phyloP scores from a whole-genome alignment of 2,888 invertebrate genomes.

The Zaprionus bogoriensis region DNA sequence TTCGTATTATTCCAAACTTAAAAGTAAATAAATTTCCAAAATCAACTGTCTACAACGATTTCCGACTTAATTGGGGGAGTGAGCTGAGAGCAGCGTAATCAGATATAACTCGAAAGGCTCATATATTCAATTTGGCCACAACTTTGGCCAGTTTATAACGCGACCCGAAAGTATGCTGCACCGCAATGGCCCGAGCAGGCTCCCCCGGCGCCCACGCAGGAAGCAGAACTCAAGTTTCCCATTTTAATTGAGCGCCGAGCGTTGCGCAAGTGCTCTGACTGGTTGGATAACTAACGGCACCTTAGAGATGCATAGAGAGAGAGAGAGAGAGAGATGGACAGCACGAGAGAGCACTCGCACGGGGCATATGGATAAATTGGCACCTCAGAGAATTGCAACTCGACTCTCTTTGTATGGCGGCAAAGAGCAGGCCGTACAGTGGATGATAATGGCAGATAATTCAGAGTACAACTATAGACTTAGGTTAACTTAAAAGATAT shows the following conservation, averaged over 20 bases:
- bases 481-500: too few relatives aligned
- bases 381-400: constrained; percentile 51
- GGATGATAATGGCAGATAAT: too few relatives aligned
- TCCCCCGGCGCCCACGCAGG: not conserved
- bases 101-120: constrained; percentile 34
- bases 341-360: not conserved
- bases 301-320: constrained; percentile 26
- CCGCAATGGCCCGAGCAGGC: not conserved
- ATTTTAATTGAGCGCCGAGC: constrained; percentile 49
- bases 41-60: not conserved
- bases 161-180: not conserved
- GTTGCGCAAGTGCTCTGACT: constrained; percentile 64
- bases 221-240: constrained; percentile 47
- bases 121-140: constrained; percentile 15
- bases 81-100: not conserved
- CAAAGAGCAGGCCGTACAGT: constrained; percentile 43
- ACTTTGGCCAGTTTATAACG: constrained; percentile 21
- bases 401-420: constrained; percentile 51
- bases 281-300: constrained; percentile 46
- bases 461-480: too few relatives aligned
- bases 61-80: not conserved
- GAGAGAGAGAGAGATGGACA: not conserved
- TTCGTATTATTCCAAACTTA: constrained; percentile 1
- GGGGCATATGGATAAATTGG: constrained; percentile 55
- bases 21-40: constrained; percentile 13